Evolutionary conservation across 2,797 vertebrate genomes (phyloP).

Genomic region (Hydrolagus colliei): DNA sequence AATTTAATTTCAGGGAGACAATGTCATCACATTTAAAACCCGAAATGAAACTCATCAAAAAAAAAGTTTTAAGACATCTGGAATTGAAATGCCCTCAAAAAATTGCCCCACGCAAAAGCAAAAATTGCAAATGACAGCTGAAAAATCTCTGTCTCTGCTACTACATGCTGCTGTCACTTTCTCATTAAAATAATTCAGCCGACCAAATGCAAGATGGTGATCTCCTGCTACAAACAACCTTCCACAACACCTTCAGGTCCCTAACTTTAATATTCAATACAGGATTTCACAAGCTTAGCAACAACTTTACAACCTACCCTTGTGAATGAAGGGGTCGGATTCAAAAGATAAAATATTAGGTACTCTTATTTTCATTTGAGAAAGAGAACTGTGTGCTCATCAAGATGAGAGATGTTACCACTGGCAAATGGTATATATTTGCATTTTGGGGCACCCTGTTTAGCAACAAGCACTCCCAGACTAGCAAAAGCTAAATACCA

Average conservation of each 20-base stretch:
- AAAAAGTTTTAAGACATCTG: background rate
- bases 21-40: background rate
- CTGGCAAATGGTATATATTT: too few relatives aligned
- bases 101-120: too few relatives aligned
- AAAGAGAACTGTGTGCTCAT: too few relatives aligned
- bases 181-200: background rate
- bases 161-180: background rate
- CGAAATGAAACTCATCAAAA: too few relatives aligned
- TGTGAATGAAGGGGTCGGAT: too few relatives aligned
- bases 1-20: background rate
- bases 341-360: background rate
- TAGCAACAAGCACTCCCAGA: too few relatives aligned
- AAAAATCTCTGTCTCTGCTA: background rate
- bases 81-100: background rate
- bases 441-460: too few relatives aligned
- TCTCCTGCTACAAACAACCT: background rate
- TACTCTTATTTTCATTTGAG: too few relatives aligned
- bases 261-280: background rate
- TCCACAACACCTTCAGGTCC: background rate
- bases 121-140: background rate
- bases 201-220: background rate
- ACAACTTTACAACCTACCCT: background rate
- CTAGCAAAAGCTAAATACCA: too few relatives aligned
- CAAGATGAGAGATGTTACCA: too few relatives aligned
- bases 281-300: background rate